phyloP scores from a whole-genome alignment of 1,140 invertebrate genomes.

The Tribolium madens region DNA sequence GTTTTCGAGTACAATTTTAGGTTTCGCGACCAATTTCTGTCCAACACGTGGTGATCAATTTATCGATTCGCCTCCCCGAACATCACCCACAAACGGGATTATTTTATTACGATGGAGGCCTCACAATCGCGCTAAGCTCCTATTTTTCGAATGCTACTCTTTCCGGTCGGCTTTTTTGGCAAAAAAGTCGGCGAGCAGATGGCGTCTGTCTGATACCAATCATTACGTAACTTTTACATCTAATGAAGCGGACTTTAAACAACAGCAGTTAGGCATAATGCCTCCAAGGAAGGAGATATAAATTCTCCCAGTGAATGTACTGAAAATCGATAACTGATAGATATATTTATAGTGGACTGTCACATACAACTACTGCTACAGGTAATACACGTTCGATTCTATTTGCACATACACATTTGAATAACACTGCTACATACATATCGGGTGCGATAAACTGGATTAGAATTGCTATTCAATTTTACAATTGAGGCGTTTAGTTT shows the following conservation, averaged over 20 bases:
- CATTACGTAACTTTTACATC: slow-evolving; percentile 17
- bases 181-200: slow-evolving; percentile 5
- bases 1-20: slow-evolving; percentile 45
- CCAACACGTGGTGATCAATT: slow-evolving; percentile 11
- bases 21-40: slow-evolving; percentile 43
- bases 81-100: slow-evolving; percentile 12
- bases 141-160: not conserved
- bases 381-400: slow-evolving; percentile 31
- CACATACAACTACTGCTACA: slow-evolving; percentile 35
- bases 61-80: slow-evolving; percentile 16
- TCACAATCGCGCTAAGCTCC: not conserved
- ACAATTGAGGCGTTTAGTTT: not conserved
- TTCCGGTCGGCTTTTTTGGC: not conserved
- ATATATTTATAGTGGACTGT: slow-evolving; percentile 40
- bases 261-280: slow-evolving; percentile 22
- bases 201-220: slow-evolving; percentile 17
- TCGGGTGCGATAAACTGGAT: slow-evolving; percentile 1
- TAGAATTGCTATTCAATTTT: not conserved
- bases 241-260: slow-evolving; percentile 12
- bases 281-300: slow-evolving; percentile 5
- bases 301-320: slow-evolving; percentile 41
- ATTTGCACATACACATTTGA: slow-evolving; percentile 28
- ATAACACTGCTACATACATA: slow-evolving; percentile 25
- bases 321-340: slow-evolving; percentile 42
- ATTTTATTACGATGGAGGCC: not conserved